Base-by-base conservation (phyloP, 2,888 invertebrate genomes). In the Tillus elongatus region DNA sequence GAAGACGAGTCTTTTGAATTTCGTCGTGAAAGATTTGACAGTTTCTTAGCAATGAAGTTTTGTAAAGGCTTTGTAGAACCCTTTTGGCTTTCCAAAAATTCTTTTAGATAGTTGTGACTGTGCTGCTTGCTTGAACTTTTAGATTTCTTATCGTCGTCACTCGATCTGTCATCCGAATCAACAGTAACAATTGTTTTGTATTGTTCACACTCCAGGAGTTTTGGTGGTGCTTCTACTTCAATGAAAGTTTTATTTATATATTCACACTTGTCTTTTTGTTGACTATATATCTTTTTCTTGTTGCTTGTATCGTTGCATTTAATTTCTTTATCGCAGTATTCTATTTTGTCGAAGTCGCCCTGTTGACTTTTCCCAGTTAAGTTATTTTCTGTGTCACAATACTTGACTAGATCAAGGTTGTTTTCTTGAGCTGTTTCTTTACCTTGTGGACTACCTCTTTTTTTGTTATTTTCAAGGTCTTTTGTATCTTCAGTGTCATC, bases 51-150 rank as follows among this genome's bases (percentile, higher is more conserved):
- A 9, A 66, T 47, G 37, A 66, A 66, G 35, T 63, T 66, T 47
- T 66, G 65, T 34, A 66, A 38, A 2, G 66, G 66, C 39, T 56
- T 60, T 40, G 52, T 62, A 2, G 64, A 64, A 3, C 63, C 63
- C 40, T 64, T 64, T 40, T 66, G 64, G 3, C 54, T 57, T 45
- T 66, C 66, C 12, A 66, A 38, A 42, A 66, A 63, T 39, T 66
- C 66, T 39, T 53, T 60, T 15, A 66, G 45, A 40, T 66, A 66
- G 36, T 61, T 66, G 36, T 66, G 65, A 43, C 63, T 63, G 47
- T 65, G 65, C 35, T 57, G 54, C 45, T 60, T 62, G 6, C n/a
- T 19, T 6, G 24, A 19, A n/a, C n/a, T n/a, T n/a, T n/a, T n/a
- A n/a, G 24, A 19, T 15, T 46, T 46, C 43, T 59, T 56, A 10